Conservation (phyloP, 2,888 invertebrate species). For the Gryllus longicercus region DNA sequence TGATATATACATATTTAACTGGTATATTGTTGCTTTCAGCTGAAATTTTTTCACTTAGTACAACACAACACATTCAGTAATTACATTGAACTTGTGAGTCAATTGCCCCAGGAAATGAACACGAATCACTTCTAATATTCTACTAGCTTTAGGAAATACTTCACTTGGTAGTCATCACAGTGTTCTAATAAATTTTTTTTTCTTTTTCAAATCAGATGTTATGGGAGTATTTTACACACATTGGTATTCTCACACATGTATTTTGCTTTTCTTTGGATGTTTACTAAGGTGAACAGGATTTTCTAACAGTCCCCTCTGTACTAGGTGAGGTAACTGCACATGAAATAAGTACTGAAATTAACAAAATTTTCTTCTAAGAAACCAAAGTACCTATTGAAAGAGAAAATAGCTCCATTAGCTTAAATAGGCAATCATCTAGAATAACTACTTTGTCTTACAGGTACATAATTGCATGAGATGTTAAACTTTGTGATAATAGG, state of each 20-base stretch:
- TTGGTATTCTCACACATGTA: background rate
- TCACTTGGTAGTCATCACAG: slow-evolving; percentile 1
- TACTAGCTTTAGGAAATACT: background rate
- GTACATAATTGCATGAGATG: background rate
- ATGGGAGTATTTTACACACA: background rate
- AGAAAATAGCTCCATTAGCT: background rate
- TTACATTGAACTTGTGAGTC: background rate
- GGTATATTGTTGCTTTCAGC: background rate
- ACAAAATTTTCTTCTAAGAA: background rate
- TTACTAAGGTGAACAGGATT: slow-evolving; percentile 9
- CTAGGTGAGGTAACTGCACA: background rate
- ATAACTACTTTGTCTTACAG: background rate
- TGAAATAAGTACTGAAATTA: background rate
- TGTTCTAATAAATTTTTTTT: background rate
- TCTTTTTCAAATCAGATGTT: background rate
- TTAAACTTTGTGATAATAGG: background rate
- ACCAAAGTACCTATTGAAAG: background rate
- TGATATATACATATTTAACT: slow-evolving; percentile 11
- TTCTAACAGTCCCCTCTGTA: background rate
- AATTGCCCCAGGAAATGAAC: slow-evolving; percentile 11
- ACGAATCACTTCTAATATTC: slow-evolving; percentile 10
- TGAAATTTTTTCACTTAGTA: background rate
- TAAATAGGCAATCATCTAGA: background rate
- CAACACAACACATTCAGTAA: slow-evolving; percentile 17
- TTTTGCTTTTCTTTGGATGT: background rate